Base-by-base conservation (phyloP, 2,888 invertebrate genomes). In the Drosophila formosana region DNA sequence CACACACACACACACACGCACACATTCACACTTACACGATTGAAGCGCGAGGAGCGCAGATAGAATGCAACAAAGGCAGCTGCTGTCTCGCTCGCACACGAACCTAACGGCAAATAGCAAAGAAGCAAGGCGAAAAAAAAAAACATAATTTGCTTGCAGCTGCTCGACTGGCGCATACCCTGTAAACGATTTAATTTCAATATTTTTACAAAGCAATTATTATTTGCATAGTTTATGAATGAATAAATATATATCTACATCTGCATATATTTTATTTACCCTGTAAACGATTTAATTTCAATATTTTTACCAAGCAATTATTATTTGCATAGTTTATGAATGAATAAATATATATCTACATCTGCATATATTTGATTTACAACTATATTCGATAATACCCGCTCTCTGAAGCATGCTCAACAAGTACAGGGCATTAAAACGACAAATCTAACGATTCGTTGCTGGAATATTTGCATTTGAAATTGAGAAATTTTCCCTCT, bases 391-490 rank as follows among this genome's bases (percentile, higher is more conserved):
- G 8, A 11, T 32, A n/a, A 28, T 6, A 52, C 13, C 39, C 41
- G 39, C n/a, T 3, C 2, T 52, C 13, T n/a, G n/a, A 26, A 13
- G 26, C 30, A 23, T 8, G 39, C 4, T 9, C 11, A 28, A 45
- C n/a, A 13, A 45, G 32, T 39, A 41, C 30, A 39, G 47, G 25
- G 62, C 47, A 63, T 50, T 26, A 11, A 28, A 57, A 57, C 39
- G 67, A 57, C 56, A 72, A 72, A 73, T 75, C 76, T 66, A 76
- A 78, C 81, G 75, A 73, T 80, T 74, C 76, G 72, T 77, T 72
- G 64, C 67, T 69, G 43, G 56, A 67, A 76, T 83, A 85, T 85
- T 85, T 88, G 83, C 86, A 85, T 85, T 72, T 70, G 75, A 83
- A 88, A 82, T 83, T 78, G 80, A 72, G 75, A 80, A 82, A 72